phyloP scores from a whole-genome alignment of 1,140 invertebrate species.

The Cecropterus lyciades region DNA sequence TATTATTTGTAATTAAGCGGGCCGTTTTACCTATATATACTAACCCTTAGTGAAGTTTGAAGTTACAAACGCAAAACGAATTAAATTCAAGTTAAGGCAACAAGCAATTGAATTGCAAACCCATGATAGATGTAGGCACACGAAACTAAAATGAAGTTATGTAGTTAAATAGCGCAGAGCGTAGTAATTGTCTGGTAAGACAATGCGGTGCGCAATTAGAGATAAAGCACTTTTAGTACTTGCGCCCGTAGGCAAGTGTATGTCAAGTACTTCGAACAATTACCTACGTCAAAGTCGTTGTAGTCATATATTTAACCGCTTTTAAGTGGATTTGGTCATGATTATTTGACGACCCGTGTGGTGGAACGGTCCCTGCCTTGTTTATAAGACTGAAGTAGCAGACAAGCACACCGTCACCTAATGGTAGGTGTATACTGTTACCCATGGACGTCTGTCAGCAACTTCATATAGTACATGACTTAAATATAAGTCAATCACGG shows the following conservation, averaged over 20 bases:
- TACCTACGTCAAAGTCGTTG: conserved; percentile 17
- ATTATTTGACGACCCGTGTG: neutral
- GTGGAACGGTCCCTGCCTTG: too few species aligned
- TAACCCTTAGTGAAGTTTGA: neutral
- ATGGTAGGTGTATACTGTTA: too few species aligned
- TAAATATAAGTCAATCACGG: too few species aligned
- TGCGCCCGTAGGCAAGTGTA: conserved; percentile 23
- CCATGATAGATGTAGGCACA: conserved; percentile 32
- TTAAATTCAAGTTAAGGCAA: conserved; percentile 19
- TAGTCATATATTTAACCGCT: conserved; percentile 19
- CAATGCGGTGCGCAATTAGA: conserved; percentile 35
- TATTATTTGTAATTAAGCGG: too few species aligned
- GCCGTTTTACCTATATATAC: too few species aligned
- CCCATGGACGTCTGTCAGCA: too few species aligned
- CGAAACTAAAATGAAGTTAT: conserved; percentile 34
- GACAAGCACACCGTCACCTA: too few species aligned
- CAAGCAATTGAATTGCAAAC: conserved; percentile 26
- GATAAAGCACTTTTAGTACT: conserved; percentile 38
- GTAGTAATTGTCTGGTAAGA: conserved; percentile 36
- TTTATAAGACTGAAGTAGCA: too few species aligned
- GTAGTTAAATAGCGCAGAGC: conserved; percentile 36
- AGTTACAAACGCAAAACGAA: conserved; percentile 5
- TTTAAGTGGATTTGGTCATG: neutral
- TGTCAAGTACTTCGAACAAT: conserved; percentile 23
- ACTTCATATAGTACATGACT: too few species aligned